Base-by-base conservation (phyloP, 1,140 invertebrate species). In the Cecropterus lyciades region DNA sequence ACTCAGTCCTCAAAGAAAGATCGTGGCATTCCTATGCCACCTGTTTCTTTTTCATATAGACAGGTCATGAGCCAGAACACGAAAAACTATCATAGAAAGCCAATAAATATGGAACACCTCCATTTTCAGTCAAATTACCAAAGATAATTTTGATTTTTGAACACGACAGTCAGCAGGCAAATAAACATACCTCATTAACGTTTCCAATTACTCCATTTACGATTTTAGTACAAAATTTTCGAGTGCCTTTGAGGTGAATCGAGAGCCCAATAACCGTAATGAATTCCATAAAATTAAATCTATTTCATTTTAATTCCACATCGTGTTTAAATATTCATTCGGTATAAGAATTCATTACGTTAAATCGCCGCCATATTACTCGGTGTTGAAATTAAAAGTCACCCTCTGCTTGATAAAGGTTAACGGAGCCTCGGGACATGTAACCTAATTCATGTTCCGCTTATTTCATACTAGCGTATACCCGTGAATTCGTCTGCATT, bases 221-320 rank as follows among this genome's bases (percentile, higher is more conserved):
- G 15, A 60, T 48, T 67, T 48, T 11, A 14, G 30, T 37, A 6
- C 37, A 27, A 63, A 45, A 67, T 63, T 57, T 15, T 65, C 30
- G 64, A 48, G 45, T 52, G 45, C 48, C 40, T 20, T 43, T 64
- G 43, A 65, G 42, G 14, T 20, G 33, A 62, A 70, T 15, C 16
- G 45, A 43, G 48, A 55, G 51, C 70, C 52, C 69, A 69, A 70
- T 72, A 69, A 77, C 62, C 33, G 52, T 17, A 43, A 45, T 65
- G 66, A 56, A 67, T 56, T 60, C 48, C 14, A 64, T 53, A 65
- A 76, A 75, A 80, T 75, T 77, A 80, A 77, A 77, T 77, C 73
- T 73, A 75, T 80, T 75, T 72, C 69, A 80, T 75, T 80, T 76
- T 67, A 79, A 79, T 76, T 76, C 70, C 17, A 67, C 63, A 55